Percentiles rank a stretch among this genome's conserved stretches.
These are phyloP conservation scores for Apamea sordens DNA, from an alignment of 2,888 invertebrate genomes.

Conservation along the genomic window DNA sequence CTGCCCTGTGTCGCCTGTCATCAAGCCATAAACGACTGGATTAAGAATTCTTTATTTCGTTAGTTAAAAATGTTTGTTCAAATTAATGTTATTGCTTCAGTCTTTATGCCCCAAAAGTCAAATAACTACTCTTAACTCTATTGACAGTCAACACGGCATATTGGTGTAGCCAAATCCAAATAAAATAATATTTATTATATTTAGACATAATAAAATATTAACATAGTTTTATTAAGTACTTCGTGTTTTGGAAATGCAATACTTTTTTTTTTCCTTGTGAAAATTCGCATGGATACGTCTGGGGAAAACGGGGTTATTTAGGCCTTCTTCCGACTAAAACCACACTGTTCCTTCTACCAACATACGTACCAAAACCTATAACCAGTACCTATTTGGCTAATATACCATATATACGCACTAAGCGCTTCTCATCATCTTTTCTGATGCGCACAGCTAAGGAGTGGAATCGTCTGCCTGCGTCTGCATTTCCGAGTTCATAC, in stretches of 20 bases:
- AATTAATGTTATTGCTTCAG: constrained; percentile 50
- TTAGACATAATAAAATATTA: constrained; percentile 16
- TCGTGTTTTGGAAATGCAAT: neutral
- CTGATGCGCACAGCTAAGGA: no score
- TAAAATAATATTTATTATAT: constrained; percentile 23
- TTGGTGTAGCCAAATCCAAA: neutral
- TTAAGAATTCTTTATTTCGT: constrained; percentile 25
- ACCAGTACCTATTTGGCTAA: no score
- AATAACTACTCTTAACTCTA: constrained; percentile 37
- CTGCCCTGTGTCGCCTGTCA: constrained; percentile 33
- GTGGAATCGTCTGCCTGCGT: no score
- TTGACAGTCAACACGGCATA: constrained; percentile 37
- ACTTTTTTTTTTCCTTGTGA: neutral
- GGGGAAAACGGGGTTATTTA: no score
- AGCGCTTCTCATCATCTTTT: no score
- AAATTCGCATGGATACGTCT: no score
- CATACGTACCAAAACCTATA: no score
- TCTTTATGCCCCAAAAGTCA: constrained; percentile 7
- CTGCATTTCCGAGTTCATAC: no score
- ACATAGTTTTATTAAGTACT: neutral
- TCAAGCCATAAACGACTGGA: constrained; percentile 17
- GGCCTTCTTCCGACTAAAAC: no score
- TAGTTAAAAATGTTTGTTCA: constrained; percentile 23
- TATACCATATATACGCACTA: no score
- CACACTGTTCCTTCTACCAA: neutral